A percentile compares a stretch with the other conserved stretches of the same genome.
Evolutionary conservation across 1,140 invertebrate genomes (phyloP).

Genomic region (Drosophila yakuba): DNA sequence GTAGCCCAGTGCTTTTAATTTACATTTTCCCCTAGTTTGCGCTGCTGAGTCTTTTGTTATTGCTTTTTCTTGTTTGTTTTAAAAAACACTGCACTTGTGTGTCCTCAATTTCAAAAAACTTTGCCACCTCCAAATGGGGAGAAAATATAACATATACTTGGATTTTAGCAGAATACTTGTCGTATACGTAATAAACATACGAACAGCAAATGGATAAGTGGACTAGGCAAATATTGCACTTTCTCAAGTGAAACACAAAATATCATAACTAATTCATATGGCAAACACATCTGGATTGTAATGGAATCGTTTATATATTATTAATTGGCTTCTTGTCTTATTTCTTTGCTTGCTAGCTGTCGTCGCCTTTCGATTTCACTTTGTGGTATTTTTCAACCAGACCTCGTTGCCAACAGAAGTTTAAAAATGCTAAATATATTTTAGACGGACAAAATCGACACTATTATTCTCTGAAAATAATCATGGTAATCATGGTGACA

Average conservation of each 20-base stretch:
- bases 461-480: too few relatives aligned
- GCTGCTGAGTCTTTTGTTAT: slow-evolving; percentile 7
- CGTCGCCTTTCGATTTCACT: slow-evolving; percentile 28
- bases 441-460: too few relatives aligned
- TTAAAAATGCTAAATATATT: too few relatives aligned
- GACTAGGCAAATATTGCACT: slow-evolving; percentile 29
- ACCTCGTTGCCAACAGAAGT: neutral
- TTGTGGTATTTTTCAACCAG: slow-evolving; percentile 8
- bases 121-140: slow-evolving; percentile 8
- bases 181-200: slow-evolving; percentile 15
- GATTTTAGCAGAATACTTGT: slow-evolving; percentile 28
- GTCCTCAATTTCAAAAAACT: slow-evolving; percentile 31
- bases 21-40: slow-evolving; percentile 7
- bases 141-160: slow-evolving; percentile 2
- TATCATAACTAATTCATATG: slow-evolving; percentile 33
- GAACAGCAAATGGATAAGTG: slow-evolving; percentile 14
- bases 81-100: slow-evolving; percentile 20
- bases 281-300: slow-evolving; percentile 35
- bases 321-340: slow-evolving; percentile 34
- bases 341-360: slow-evolving; percentile 24
- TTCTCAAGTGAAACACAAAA: slow-evolving; percentile 19
- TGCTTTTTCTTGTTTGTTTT: slow-evolving; percentile 5
- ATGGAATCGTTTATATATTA: slow-evolving; percentile 45
- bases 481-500: too few relatives aligned
- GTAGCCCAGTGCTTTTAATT: slow-evolving; percentile 6